phyloP scores from a whole-genome alignment of 2,797 vertebrate species.

The Molothrus aeneus region DNA sequence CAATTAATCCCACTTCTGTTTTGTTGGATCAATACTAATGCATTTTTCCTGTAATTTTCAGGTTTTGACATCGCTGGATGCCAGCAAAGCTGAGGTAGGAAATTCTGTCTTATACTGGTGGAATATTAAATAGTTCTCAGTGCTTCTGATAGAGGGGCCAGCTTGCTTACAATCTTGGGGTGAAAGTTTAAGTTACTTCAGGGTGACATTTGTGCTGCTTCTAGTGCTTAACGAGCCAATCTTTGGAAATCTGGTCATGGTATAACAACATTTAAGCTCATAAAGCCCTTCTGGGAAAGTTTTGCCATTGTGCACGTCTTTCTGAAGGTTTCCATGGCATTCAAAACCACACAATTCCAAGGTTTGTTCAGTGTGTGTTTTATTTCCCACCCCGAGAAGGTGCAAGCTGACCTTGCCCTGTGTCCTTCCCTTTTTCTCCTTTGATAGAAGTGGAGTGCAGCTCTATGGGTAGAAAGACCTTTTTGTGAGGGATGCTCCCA shows the following conservation, averaged over 20 bases:
- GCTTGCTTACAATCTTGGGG: not conserved
- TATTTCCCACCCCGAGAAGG: not conserved
- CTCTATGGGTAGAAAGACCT: no score
- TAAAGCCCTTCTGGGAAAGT: not conserved
- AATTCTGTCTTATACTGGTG: not conserved
- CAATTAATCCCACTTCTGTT: constrained; percentile 71
- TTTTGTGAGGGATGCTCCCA: no score
- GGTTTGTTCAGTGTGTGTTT: not conserved
- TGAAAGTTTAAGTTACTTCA: not conserved
- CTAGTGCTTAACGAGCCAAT: not conserved
- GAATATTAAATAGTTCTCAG: not conserved
- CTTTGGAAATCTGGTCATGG: not conserved
- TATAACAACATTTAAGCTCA: not conserved
- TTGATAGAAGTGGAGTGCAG: no score
- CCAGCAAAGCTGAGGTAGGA: constrained; percentile 72
- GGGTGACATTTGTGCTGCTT: not conserved
- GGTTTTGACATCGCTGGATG: constrained; percentile 54
- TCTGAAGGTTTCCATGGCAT: not conserved
- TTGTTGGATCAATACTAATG: constrained; percentile 71
- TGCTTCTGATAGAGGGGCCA: not conserved
- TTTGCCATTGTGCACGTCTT: not conserved
- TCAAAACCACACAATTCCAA: not conserved
- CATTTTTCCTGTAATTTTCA: constrained; percentile 68
- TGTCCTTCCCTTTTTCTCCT: not conserved
- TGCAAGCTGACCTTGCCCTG: not conserved